Evolutionary conservation across 2,888 invertebrate species (phyloP).

Genomic region (Hirtodrosophila cameraria): DNA sequence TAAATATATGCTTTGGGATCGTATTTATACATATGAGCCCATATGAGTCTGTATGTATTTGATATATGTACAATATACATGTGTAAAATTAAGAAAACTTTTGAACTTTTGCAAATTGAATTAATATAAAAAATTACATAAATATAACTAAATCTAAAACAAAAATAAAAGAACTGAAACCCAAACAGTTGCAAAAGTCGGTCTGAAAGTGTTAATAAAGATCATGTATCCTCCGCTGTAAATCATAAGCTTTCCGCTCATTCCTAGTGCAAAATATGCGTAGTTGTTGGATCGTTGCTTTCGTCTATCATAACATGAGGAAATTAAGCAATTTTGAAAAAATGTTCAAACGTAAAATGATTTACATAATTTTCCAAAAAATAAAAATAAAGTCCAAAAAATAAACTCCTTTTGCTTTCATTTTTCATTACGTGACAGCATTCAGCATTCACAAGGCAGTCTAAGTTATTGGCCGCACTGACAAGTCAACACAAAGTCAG

Average conservation of each 20-base stretch:
- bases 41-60: too few species aligned
- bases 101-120: too few species aligned
- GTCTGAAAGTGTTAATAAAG: too few species aligned
- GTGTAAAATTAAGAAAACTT: too few species aligned
- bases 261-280: not conserved
- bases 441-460: conserved; percentile 3
- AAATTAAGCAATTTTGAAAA: conserved; percentile 66
- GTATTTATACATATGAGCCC: too few species aligned
- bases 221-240: not conserved
- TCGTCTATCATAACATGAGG: conserved; percentile 10
- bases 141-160: too few species aligned
- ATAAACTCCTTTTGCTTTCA: conserved; percentile 47
- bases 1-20: too few species aligned
- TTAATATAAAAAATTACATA: too few species aligned
- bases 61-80: too few species aligned
- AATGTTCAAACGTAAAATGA: conserved; percentile 47
- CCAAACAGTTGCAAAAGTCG: too few species aligned
- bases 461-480: conserved; percentile 77
- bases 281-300: conserved; percentile 7
- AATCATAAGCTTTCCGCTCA: not conserved
- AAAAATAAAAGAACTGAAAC: too few species aligned
- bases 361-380: conserved; percentile 59
- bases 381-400: conserved; percentile 1
- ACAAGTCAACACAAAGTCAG: conserved; percentile 72
- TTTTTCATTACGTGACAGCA: conserved; percentile 56